These are phyloP conservation scores for Caenorhabditis elegans DNA, from an alignment of 1,140 invertebrate genomes.

Conservation along the genomic window WBcel235 BX284605.5:12735001-12735500, in stretches of 20 bases:
- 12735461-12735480: neutral
- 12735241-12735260: neutral
- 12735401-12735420: neutral
- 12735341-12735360: neutral
- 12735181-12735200: neutral
- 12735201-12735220: neutral
- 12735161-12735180: too few relatives aligned
- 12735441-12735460: neutral
- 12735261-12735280: neutral
- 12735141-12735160: too few relatives aligned
- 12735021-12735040: too few relatives aligned
- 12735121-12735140: too few relatives aligned
- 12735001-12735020: too few relatives aligned
- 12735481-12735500: neutral
- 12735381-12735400: neutral
- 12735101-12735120: too few relatives aligned
- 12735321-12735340: neutral
- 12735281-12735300: neutral
- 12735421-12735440: neutral
- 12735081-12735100: too few relatives aligned
- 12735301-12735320: neutral
- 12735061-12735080: too few relatives aligned
- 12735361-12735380: slow-evolving; percentile 5
- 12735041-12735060: too few relatives aligned
- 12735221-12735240: neutral